These are phyloP conservation scores for Pocillopora meandrina DNA, from an alignment of 92 coral and sea anemone species.

Conservation along the genomic window DNA sequence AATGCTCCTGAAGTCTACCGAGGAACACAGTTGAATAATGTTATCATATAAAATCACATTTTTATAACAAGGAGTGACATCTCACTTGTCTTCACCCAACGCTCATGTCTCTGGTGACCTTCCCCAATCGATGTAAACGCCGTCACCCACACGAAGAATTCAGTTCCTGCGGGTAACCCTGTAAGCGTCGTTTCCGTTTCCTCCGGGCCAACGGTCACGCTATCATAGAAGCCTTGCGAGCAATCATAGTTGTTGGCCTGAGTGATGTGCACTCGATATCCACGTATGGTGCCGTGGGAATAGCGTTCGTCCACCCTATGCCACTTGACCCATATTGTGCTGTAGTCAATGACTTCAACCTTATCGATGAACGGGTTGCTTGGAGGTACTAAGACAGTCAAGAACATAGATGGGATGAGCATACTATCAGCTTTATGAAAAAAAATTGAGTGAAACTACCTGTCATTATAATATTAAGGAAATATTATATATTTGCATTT, in stretches of 20 bases:
- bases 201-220: conserved; percentile 4
- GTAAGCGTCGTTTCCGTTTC: neutral
- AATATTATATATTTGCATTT: too few species aligned
- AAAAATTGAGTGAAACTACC: neutral
- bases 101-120: neutral
- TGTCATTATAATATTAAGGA: too few species aligned
- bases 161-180: conserved; percentile 4
- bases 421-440: neutral
- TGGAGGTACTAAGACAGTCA: conserved; percentile 13
- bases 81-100: conserved; percentile 34
- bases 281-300: conserved; percentile 9
- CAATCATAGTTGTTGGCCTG: neutral
- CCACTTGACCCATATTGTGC: conserved; percentile 18
- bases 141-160: conserved; percentile 19
- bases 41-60: neutral
- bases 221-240: neutral
- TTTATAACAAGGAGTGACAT: neutral
- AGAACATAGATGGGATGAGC: neutral
- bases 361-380: conserved; percentile 7
- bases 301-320: neutral
- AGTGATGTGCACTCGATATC: conserved; percentile 3
- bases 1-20: neutral
- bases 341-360: neutral
- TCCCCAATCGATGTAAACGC: conserved; percentile 22
- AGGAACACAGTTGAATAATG: too few species aligned